Evolutionary conservation across 2,797 vertebrate genomes (phyloP).

Genomic region (Neosilurus mollespiculum): DNA sequence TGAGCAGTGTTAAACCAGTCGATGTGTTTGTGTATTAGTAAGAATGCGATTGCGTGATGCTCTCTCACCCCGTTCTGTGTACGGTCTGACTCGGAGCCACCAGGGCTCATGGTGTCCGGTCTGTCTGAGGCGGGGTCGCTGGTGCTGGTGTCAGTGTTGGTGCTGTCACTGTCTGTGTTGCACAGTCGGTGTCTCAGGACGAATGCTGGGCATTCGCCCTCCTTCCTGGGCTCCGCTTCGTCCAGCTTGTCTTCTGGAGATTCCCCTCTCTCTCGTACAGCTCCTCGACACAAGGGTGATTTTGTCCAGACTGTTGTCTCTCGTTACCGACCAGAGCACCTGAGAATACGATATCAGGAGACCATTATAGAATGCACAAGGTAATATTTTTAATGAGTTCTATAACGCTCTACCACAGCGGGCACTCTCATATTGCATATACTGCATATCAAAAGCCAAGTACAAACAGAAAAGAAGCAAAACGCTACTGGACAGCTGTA

Average conservation of each 20-base stretch:
- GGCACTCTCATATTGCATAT: too few species aligned
- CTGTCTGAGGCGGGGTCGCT: constrained; percentile 33
- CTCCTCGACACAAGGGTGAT: constrained; percentile 48
- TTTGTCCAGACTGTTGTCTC: constrained; percentile 14
- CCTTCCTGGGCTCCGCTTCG: constrained; percentile 66
- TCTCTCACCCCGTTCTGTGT: constrained; percentile 50
- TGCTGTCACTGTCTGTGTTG: neutral
- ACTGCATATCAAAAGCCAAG: neutral
- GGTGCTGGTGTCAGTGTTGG: neutral
- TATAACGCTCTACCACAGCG: constrained; percentile 1
- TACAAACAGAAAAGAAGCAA: neutral
- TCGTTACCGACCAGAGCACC: constrained; percentile 3
- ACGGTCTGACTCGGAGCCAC: constrained; percentile 4
- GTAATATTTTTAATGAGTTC: neutral
- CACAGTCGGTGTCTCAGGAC: constrained; percentile 69
- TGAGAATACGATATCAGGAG: neutral
- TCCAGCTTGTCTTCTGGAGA: constrained; percentile 72
- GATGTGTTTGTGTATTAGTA: neutral
- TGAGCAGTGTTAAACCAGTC: neutral
- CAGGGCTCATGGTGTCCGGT: neutral
- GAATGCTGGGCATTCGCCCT: constrained; percentile 69
- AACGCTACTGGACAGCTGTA: neutral
- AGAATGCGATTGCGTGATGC: neutral
- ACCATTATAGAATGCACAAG: neutral
- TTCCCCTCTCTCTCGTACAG: constrained; percentile 26